Conservation (phyloP, 1,140 invertebrate genomes). For the Protaetia brevitarsis region DNA sequence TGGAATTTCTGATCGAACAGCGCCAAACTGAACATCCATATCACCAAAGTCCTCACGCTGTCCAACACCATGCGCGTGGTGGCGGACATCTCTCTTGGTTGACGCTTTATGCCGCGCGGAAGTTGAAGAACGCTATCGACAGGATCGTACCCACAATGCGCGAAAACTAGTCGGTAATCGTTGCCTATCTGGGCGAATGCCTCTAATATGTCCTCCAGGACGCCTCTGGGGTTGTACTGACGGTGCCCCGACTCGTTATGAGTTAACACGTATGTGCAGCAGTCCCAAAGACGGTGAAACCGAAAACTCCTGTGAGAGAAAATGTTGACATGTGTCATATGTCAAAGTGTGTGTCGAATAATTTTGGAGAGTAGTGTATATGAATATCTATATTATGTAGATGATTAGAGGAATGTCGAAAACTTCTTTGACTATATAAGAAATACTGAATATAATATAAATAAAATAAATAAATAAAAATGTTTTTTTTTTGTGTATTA, state of each 20-base stretch:
- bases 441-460: too few relatives aligned
- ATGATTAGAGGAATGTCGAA: too few relatives aligned
- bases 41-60: slow-evolving; percentile 82
- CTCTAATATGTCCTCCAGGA: slow-evolving; percentile 83
- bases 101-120: slow-evolving; percentile 91
- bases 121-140: slow-evolving; percentile 96
- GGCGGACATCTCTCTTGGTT: slow-evolving; percentile 90
- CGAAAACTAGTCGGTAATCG: slow-evolving; percentile 60
- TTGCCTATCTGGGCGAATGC: slow-evolving; percentile 78
- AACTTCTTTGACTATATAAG: too few relatives aligned
- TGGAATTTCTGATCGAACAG: slow-evolving; percentile 79
- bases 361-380: too few relatives aligned
- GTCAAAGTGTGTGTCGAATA: too few relatives aligned
- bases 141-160: slow-evolving; percentile 75
- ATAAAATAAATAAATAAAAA: too few relatives aligned
- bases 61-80: slow-evolving; percentile 92
- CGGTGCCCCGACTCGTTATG: slow-evolving; percentile 67
- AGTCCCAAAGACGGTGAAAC: slow-evolving; percentile 72
- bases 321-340: too few relatives aligned
- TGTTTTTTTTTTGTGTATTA: too few relatives aligned
- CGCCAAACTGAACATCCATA: slow-evolving; percentile 78
- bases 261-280: slow-evolving; percentile 82
- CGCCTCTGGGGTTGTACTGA: slow-evolving; percentile 71
- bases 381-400: too few relatives aligned
- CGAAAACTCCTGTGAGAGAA: slow-evolving; percentile 68